Percentiles rank a stretch among this genome's conserved stretches.
Conservation (phyloP, 2,888 invertebrate genomes). For the Argyresthia albistria region DNA sequence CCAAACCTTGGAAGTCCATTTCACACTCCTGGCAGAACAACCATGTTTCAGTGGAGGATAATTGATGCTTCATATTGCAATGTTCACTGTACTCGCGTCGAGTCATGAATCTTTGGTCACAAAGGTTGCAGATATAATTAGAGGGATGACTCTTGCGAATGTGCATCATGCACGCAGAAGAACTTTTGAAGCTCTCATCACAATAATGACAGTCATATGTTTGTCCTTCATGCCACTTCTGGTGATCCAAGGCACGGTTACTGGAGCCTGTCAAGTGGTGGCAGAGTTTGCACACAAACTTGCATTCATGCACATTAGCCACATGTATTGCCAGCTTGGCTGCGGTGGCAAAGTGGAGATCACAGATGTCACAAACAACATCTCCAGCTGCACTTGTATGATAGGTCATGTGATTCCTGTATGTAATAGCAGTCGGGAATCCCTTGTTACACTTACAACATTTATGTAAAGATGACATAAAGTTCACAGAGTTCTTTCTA, state of each 20-base stretch:
- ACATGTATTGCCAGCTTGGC: conserved; percentile 28
- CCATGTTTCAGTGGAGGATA: neutral
- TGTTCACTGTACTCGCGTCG: neutral
- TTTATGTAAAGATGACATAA: conserved; percentile 39
- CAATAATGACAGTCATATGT: conserved; percentile 38
- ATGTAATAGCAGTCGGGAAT: conserved; percentile 37
- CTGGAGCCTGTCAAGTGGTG: neutral
- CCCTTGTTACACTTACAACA: conserved; percentile 50
- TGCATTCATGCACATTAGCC: conserved; percentile 29
- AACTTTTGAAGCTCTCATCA: conserved; percentile 23
- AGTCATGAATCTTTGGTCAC: neutral
- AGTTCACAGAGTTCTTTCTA: conserved; percentile 34
- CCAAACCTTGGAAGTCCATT: conserved; percentile 21
- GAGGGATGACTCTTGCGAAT: neutral
- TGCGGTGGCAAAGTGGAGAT: conserved; percentile 25
- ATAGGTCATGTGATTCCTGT: conserved; percentile 42
- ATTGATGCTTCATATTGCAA: neutral
- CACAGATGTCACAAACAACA: conserved; percentile 31
- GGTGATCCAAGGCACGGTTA: conserved; percentile 38
- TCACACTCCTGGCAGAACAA: conserved; percentile 19
- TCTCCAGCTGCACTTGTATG: conserved; percentile 18
- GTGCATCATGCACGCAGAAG: neutral
- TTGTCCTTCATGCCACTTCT: conserved; percentile 41
- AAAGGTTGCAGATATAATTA: neutral
- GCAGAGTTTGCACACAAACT: conserved; percentile 35